Conservation (phyloP, 2,888 invertebrate species). For the Pollenia griseotomentosa region DNA sequence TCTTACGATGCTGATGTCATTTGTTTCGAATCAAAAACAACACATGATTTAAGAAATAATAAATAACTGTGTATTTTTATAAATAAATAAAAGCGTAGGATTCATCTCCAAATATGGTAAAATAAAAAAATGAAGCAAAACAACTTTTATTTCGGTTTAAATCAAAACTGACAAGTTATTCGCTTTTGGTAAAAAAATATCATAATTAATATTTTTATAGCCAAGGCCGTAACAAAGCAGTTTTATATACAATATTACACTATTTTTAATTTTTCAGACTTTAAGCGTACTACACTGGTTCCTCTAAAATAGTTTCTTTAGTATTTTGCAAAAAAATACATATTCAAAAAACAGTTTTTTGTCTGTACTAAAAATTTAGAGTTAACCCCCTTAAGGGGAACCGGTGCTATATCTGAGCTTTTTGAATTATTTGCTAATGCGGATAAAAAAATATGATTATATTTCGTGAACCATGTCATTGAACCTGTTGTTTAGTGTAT, state of each 20-base stretch:
- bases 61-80: slow-evolving; percentile 28
- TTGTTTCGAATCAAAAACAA: neutral
- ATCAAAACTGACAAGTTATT: slow-evolving; percentile 36
- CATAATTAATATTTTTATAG: slow-evolving; percentile 44
- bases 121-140: slow-evolving; percentile 24
- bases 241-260: neutral
- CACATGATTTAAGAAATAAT: slow-evolving; percentile 15
- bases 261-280: neutral
- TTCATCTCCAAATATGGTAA: slow-evolving; percentile 50
- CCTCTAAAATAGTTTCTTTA: too few species aligned
- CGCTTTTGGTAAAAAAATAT: slow-evolving; percentile 40
- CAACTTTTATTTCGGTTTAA: slow-evolving; percentile 23
- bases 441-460: slow-evolving; percentile 1
- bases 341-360: too few species aligned
- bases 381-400: neutral
- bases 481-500: slow-evolving; percentile 60
- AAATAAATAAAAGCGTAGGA: slow-evolving; percentile 45
- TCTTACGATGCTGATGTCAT: slow-evolving; percentile 54
- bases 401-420: neutral
- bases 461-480: slow-evolving; percentile 54
- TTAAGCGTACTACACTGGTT: too few species aligned
- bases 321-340: too few species aligned
- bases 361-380: neutral
- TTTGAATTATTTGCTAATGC: slow-evolving; percentile 23
- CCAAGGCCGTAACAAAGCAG: slow-evolving; percentile 62